phyloP scores from a whole-genome alignment of 1,140 invertebrate genomes.

The Mylabris phalerata region DNA sequence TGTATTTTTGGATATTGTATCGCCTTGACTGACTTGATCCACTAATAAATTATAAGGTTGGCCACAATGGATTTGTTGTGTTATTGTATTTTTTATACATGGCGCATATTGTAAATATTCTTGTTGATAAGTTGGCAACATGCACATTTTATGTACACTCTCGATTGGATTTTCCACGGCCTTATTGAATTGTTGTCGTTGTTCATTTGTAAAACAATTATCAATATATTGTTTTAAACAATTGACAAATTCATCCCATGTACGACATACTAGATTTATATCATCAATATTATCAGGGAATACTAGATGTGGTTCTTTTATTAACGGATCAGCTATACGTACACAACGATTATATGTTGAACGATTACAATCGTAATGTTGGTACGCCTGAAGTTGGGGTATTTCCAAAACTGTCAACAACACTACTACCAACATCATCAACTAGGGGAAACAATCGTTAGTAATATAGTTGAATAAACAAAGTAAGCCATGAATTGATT shows the following conservation, averaged over 20 bases:
- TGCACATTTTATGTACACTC: slow-evolving; percentile 54
- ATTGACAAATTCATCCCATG: slow-evolving; percentile 52
- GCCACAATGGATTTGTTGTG: slow-evolving; percentile 49
- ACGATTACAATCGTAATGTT: slow-evolving; percentile 42
- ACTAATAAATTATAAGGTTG: slow-evolving; percentile 51
- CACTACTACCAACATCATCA: not conserved
- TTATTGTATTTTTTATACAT: slow-evolving; percentile 54
- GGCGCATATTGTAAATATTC: slow-evolving; percentile 54
- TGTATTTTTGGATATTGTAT: slow-evolving; percentile 47
- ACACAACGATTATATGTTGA: slow-evolving; percentile 50
- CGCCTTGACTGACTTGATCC: slow-evolving; percentile 49
- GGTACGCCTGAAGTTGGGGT: not conserved
- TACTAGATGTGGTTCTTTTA: slow-evolving; percentile 51
- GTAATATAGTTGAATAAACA: no score
- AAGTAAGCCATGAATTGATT: no score
- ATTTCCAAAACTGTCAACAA: not conserved
- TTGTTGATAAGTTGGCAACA: slow-evolving; percentile 49
- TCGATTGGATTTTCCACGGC: slow-evolving; percentile 52
- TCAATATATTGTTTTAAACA: slow-evolving; percentile 52
- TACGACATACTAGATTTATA: slow-evolving; percentile 53
- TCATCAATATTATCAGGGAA: slow-evolving; percentile 55
- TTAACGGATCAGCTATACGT: slow-evolving; percentile 49
- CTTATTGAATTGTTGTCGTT: slow-evolving; percentile 50
- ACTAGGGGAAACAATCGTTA: no score
- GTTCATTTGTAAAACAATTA: slow-evolving; percentile 49